Conservation (phyloP, 2,113 vertebrate species). For the Oreamnos americanus region DNA sequence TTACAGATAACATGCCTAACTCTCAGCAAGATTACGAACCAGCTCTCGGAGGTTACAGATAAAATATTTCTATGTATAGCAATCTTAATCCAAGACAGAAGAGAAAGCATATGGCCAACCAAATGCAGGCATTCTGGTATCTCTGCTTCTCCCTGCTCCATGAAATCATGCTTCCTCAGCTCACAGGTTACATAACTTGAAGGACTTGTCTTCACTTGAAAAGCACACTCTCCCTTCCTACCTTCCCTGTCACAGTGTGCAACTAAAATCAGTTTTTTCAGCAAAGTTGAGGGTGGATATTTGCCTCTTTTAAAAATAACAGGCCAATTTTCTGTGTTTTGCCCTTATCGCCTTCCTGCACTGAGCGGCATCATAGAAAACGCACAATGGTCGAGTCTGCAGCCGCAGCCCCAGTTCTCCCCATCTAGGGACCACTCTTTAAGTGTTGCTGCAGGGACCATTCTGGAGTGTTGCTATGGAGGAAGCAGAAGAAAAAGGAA, state of each 20-base stretch:
- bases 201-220: neutral
- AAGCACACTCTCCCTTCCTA: neutral
- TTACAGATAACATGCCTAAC: neutral
- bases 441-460: neutral
- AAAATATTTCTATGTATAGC: neutral
- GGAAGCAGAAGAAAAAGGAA: neutral
- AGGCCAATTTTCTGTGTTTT: neutral
- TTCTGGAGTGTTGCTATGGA: neutral
- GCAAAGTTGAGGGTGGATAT: neutral
- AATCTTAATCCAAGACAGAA: constrained; percentile 6
- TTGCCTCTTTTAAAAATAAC: neutral
- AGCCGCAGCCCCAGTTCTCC: neutral
- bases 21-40: neutral
- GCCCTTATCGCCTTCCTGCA: neutral
- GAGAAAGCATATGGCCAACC: neutral
- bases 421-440: too few species aligned
- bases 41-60: neutral
- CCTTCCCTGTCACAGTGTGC: neutral
- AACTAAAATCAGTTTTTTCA: neutral
- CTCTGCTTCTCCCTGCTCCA: neutral
- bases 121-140: neutral
- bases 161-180: neutral
- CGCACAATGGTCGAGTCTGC: neutral
- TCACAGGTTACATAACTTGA: neutral
- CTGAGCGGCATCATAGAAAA: neutral